Evolutionary conservation across 2,888 invertebrate species (phyloP).

Genomic region (Drepanosiphum platanoidis): DNA sequence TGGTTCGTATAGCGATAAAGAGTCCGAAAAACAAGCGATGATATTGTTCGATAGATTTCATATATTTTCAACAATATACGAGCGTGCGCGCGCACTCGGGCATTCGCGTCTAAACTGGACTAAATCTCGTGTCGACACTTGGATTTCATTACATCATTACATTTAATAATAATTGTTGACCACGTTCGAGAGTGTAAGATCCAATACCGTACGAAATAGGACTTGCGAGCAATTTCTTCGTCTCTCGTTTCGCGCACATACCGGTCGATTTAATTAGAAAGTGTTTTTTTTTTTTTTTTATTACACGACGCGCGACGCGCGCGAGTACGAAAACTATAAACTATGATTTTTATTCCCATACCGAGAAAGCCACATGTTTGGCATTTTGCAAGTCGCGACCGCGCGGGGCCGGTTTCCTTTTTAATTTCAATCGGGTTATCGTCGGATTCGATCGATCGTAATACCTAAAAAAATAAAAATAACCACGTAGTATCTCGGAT

Average conservation of each 20-base stretch:
- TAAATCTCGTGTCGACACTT: background rate
- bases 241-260: constrained; percentile 38
- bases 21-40: too few relatives aligned
- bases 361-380: constrained; percentile 38
- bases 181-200: background rate
- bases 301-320: background rate
- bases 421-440: constrained; percentile 11
- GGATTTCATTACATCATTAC: constrained; percentile 20
- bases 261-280: constrained; percentile 58
- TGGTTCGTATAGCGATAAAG: too few relatives aligned
- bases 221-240: constrained; percentile 21
- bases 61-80: too few relatives aligned
- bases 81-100: too few relatives aligned
- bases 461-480: background rate
- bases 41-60: too few relatives aligned
- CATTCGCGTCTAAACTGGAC: too few relatives aligned
- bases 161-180: background rate
- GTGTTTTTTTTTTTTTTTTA: too few relatives aligned
- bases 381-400: constrained; percentile 17
- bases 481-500: background rate
- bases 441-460: background rate
- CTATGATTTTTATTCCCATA: constrained; percentile 16
- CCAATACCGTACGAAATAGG: constrained; percentile 20
- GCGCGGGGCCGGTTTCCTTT: background rate
- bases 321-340: background rate